phyloP scores from a whole-genome alignment of 2,113 vertebrate genomes.

The Myanophis thanlyinensis region DNA sequence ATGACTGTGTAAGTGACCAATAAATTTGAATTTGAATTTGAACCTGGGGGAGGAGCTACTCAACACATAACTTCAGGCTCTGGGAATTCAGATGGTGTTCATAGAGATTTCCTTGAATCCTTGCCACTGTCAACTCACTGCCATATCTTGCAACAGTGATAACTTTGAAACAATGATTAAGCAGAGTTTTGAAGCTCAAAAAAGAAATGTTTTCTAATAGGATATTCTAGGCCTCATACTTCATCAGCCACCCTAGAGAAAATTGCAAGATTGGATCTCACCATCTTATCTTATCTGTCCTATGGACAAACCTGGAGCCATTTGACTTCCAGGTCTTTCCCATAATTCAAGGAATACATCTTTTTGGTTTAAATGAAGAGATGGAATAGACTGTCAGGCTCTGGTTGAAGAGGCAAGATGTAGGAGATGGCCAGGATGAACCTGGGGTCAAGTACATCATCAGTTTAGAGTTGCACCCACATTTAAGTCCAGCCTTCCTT shows the following conservation, averaged over 20 bases:
- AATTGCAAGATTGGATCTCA: neutral
- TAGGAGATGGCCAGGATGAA: neutral
- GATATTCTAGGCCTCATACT: neutral
- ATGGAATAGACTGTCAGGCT: neutral
- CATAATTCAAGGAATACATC: neutral
- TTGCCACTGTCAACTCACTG: neutral
- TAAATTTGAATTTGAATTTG: too few species aligned
- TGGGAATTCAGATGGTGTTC: neutral
- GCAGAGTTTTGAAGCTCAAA: neutral
- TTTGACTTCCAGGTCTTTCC: neutral
- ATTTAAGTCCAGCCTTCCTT: neutral
- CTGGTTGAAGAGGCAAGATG: neutral
- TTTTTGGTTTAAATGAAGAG: neutral
- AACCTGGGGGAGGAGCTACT: neutral
- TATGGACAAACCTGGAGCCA: neutral
- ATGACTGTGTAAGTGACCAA: too few species aligned
- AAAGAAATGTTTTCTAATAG: neutral
- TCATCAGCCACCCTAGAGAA: neutral
- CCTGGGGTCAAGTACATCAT: neutral
- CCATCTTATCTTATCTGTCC: neutral
- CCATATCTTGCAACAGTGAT: neutral
- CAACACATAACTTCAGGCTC: neutral
- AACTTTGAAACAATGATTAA: neutral
- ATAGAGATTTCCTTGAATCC: neutral
- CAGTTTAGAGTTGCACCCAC: too few species aligned